Percentiles rank a stretch among this genome's conserved stretches.
Evolutionary conservation across 2,888 invertebrate species (phyloP).

Genomic region (Erpobdella octoculata): DNA sequence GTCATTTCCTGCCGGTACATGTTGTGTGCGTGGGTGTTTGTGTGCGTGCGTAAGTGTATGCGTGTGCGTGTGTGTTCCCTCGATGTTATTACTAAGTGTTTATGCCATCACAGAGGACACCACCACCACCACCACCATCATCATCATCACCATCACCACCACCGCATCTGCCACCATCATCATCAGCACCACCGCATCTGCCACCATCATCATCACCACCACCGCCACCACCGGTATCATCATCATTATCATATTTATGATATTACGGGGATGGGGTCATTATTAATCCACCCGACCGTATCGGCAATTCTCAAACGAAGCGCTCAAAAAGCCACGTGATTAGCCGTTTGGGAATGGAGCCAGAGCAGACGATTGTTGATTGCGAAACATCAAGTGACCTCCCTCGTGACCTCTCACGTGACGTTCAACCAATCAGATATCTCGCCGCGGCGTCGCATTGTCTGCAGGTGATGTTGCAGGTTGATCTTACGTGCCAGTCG

Average conservation of each 20-base stretch:
- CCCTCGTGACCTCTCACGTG: constrained; percentile 11
- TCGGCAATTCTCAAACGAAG: constrained; percentile 9
- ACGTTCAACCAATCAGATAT: neutral
- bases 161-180: neutral
- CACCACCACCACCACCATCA: neutral
- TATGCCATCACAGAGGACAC: too few relatives aligned
- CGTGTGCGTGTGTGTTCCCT: too few relatives aligned
- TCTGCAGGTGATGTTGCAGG: constrained; percentile 5
- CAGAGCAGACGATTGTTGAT: constrained; percentile 13
- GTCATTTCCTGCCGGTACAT: too few relatives aligned
- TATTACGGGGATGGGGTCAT: too few relatives aligned
- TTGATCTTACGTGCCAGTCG: too few relatives aligned
- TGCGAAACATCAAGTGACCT: constrained; percentile 3
- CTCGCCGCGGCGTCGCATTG: neutral
- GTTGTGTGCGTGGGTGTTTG: too few relatives aligned
- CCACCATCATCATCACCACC: constrained; percentile 23
- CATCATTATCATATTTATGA: constrained; percentile 24
- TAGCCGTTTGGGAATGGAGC: constrained; percentile 8
- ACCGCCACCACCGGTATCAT: constrained; percentile 27
- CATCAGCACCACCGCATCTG: neutral
- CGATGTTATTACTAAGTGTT: too few relatives aligned
- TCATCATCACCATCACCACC: neutral
- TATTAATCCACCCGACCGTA: constrained; percentile 20
- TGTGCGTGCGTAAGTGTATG: too few relatives aligned
- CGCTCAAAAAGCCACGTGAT: constrained; percentile 3